Conservation (phyloP, 2,888 invertebrate species). For the Leistus spinibarbis region DNA sequence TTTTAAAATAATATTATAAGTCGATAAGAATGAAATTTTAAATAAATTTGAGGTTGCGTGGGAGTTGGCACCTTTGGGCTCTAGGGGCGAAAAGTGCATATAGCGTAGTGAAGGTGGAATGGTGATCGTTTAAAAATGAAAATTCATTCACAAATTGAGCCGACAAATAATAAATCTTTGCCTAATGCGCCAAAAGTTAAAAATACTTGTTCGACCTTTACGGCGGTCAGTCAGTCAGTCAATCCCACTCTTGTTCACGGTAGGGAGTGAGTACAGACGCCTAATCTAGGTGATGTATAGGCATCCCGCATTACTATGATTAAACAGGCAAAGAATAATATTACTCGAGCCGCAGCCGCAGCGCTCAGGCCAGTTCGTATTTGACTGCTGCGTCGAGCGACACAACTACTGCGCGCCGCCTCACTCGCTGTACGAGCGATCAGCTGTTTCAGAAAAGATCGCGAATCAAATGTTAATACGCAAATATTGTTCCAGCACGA, state of each 20-base stretch:
- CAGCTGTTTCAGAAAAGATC: too few species aligned
- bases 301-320: constrained; percentile 9
- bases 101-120: neutral
- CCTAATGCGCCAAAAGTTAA: constrained; percentile 27
- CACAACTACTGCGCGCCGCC: too few species aligned
- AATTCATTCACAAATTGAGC: neutral
- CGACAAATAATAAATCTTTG: neutral
- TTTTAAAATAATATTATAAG: too few species aligned
- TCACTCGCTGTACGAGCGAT: too few species aligned
- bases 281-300: constrained; percentile 29
- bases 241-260: neutral
- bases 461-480: too few species aligned
- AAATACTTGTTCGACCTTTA: constrained; percentile 21
- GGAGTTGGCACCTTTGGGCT: too few species aligned
- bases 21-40: too few species aligned
- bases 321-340: neutral
- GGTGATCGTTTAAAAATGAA: neutral
- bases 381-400: too few species aligned
- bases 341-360: neutral
- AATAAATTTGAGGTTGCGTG: too few species aligned
- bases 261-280: neutral
- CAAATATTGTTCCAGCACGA: too few species aligned
- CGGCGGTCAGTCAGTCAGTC: neutral
- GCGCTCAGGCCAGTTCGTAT: too few species aligned
- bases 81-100: neutral